Conservation (phyloP, 2,888 invertebrate genomes). For the Aporophyla lueneburgensis region DNA sequence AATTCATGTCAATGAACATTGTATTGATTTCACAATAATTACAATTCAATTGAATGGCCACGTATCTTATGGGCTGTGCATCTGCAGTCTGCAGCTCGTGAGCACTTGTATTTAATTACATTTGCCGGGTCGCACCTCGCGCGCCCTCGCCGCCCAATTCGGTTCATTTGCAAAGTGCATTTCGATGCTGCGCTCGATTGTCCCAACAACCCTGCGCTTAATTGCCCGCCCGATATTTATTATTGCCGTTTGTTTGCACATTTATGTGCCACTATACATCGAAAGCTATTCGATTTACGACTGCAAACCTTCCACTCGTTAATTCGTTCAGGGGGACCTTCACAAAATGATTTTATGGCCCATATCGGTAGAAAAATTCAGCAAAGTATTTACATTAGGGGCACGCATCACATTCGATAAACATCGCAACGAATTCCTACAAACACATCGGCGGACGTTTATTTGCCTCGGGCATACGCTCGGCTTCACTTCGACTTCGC, state of each 20-base stretch:
- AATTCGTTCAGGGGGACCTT: conserved; percentile 57
- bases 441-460: conserved; percentile 89
- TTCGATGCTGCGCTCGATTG: conserved; percentile 88
- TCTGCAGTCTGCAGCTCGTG: conserved; percentile 63
- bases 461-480: conserved; percentile 87
- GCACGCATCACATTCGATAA: conserved; percentile 87
- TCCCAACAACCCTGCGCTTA: conserved; percentile 86
- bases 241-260: conserved; percentile 85
- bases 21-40: conserved; percentile 53
- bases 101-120: conserved; percentile 84
- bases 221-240: conserved; percentile 88
- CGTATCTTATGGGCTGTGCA: conserved; percentile 59
- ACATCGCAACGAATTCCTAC: conserved; percentile 88
- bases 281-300: conserved; percentile 74
- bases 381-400: conserved; percentile 80
- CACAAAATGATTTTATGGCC: conserved; percentile 61
- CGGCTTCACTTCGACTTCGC: conserved; percentile 83
- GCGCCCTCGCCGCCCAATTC: conserved; percentile 75
- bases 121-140: conserved; percentile 73
- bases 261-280: conserved; percentile 78
- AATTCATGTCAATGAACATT: conserved; percentile 31
- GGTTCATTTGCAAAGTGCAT: conserved; percentile 91
- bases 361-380: conserved; percentile 63
- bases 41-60: conserved; percentile 38
- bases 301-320: conserved; percentile 50